These are phyloP conservation scores for Trichoplusia ni DNA, from an alignment of 1,140 invertebrate genomes.

Conservation along the genomic window DNA sequence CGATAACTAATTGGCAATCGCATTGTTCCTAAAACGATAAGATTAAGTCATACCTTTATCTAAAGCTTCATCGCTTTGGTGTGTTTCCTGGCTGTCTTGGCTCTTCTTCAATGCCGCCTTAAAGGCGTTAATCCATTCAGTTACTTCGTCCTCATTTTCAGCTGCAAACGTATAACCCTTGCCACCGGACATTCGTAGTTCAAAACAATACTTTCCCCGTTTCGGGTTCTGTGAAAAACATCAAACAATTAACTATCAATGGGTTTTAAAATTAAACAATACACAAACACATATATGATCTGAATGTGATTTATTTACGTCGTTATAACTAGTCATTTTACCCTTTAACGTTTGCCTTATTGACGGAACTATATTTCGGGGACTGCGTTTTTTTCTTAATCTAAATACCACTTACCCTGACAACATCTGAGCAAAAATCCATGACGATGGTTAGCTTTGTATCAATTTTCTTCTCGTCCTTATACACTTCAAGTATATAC, in stretches of 20 bases:
- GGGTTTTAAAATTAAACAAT: no score
- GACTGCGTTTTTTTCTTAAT: no score
- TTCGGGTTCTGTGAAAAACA: constrained; percentile 87
- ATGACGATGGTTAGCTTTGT: constrained; percentile 95
- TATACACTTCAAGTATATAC: constrained; percentile 94
- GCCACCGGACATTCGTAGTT: constrained; percentile 91
- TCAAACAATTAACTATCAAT: no score
- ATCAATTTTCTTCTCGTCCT: constrained; percentile 95
- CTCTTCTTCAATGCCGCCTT: constrained; percentile 70
- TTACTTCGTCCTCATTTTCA: constrained; percentile 92
- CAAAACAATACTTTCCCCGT: constrained; percentile 93
- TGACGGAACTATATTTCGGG: no score
- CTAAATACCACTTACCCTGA: constrained; percentile 83
- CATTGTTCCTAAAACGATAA: not conserved
- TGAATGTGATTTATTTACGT: no score
- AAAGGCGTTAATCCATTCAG: constrained; percentile 88
- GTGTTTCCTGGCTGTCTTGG: constrained; percentile 54
- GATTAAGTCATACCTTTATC: constrained; percentile 63
- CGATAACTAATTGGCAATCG: not conserved
- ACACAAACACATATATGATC: no score
- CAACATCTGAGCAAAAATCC: constrained; percentile 94
- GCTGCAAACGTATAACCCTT: constrained; percentile 93
- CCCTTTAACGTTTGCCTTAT: no score
- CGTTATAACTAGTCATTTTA: no score
- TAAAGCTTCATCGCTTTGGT: constrained; percentile 65